Percentiles rank a stretch among this genome's conserved stretches.
phyloP scores from a whole-genome alignment of 1,140 invertebrate species.

The Telenomus remus region DNA sequence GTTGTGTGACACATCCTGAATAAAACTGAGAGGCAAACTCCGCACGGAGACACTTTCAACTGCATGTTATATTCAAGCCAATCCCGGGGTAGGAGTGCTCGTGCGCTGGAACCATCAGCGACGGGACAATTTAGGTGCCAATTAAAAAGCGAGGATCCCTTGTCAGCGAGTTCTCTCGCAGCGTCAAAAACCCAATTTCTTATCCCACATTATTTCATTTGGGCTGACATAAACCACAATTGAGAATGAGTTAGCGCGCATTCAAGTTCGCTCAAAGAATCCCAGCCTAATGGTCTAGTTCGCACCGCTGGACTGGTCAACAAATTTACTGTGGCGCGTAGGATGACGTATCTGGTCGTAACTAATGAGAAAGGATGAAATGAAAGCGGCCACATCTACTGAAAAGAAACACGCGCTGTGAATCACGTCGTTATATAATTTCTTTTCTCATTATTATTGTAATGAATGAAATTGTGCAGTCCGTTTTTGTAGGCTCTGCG shows the following conservation, averaged over 20 bases:
- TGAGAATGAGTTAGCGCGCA: slow-evolving; percentile 46
- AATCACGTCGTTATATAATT: no score
- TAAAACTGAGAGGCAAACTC: slow-evolving; percentile 1
- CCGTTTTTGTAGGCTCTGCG: not conserved
- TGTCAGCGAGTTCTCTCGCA: slow-evolving; percentile 17
- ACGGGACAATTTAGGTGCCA: slow-evolving; percentile 26
- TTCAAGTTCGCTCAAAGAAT: slow-evolving; percentile 30
- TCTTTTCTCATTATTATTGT: no score
- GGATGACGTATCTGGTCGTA: slow-evolving; percentile 36
- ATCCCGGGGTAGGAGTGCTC: no score
- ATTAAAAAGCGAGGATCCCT: slow-evolving; percentile 39
- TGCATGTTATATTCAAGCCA: slow-evolving; percentile 12
- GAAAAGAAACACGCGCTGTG: slow-evolving; percentile 6
- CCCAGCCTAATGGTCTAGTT: slow-evolving; percentile 47
- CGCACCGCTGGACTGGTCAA: slow-evolving; percentile 18
- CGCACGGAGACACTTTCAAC: slow-evolving; percentile 1
- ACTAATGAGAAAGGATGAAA: slow-evolving; percentile 32
- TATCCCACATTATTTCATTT: slow-evolving; percentile 39
- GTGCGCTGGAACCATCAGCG: not conserved
- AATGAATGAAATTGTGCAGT: slow-evolving; percentile 14
- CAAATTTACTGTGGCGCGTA: slow-evolving; percentile 44
- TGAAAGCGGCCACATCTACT: slow-evolving; percentile 1
- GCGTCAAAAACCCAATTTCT: slow-evolving; percentile 40
- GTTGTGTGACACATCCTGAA: slow-evolving; percentile 12
- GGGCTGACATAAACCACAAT: slow-evolving; percentile 42